Conservation (phyloP, 2,797 vertebrate genomes). For the Sebastes iracundus region DNA sequence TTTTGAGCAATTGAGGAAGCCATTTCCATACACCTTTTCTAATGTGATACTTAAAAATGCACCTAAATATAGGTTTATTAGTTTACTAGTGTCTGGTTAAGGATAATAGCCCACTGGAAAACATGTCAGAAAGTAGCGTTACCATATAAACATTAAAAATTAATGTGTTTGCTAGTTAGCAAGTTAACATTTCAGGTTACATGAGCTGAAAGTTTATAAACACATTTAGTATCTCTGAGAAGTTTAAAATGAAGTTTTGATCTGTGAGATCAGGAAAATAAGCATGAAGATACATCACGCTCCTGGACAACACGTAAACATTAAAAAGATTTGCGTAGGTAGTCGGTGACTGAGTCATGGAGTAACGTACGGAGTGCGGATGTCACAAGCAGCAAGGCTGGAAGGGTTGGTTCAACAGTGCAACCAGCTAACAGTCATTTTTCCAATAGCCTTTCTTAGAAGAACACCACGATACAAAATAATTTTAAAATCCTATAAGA, state of each 20-base stretch:
- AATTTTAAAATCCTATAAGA: conserved; percentile 37
- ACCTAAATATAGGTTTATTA: no score
- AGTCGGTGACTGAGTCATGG: not conserved
- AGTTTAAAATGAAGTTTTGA: not conserved
- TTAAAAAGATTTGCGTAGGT: not conserved
- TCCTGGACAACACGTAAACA: not conserved
- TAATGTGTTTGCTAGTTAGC: not conserved
- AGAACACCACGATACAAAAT: conserved; percentile 40
- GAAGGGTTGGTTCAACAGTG: conserved; percentile 4
- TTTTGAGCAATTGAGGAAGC: no score
- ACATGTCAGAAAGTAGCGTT: not conserved
- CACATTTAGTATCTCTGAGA: not conserved
- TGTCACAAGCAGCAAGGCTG: not conserved
- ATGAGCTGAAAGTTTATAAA: not conserved
- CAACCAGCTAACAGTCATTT: conserved; percentile 72
- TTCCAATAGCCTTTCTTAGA: conserved; percentile 16
- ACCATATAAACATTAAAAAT: not conserved
- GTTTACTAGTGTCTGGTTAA: not conserved
- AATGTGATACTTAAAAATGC: not conserved
- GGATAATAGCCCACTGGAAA: no score
- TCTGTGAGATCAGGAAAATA: not conserved
- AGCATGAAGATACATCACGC: not conserved
- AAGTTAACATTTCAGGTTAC: not conserved
- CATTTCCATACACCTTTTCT: not conserved
- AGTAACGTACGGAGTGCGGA: not conserved